Evolutionary conservation across 2,888 invertebrate genomes (phyloP), one percentile per base, ranked within the genome.

Genomic region (Caenorhabditis sp.): DNA sequence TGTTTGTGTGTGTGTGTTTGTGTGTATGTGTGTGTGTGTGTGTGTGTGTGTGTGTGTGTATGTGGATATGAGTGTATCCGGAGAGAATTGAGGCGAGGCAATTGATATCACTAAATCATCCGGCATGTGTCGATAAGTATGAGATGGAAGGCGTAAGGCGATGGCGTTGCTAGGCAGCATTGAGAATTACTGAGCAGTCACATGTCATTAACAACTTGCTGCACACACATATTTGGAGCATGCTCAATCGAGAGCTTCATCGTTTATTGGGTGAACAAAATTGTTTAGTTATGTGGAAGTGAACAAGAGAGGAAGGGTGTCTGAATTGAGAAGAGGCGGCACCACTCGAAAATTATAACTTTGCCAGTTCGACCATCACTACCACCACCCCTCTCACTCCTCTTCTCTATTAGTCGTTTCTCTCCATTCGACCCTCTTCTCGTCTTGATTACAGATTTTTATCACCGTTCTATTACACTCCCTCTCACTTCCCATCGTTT

Each of bases 81-180:
- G 64, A 35, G 35, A 41, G 19, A 16, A 49, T n/a, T n/a, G n/a
- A n/a, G n/a, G n/a, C n/a, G 16, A 24, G 51, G 63, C 69, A 64
- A 79, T 79, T 72, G 28, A 79, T 79, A 79, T 64, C 79, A 69
- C 70, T 79, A 70, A 79, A 79, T 79, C 79, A 77, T 49, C 59
- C 59, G 76, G 68, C 66, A 75, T 75, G 56, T 66, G 35, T 51
- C 38, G 51, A 51, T 68, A 35, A 41, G 26, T n/a, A 12, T 69
- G 14, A 16, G 5, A 8, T 51, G 49, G 22, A 16, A n/a, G 14
- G 38, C n/a, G 16, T 47, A 51, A 35, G 47, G n/a, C n/a, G 44
- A n/a, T n/a, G 16, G 12, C 38, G 74, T 54, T 74, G 63, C 61
- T 54, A 24, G 38, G 51, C 41, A 68, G 2, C 4, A 22, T 28